Conservation (phyloP, 2,888 invertebrate species). For the Phengaris arion region DNA sequence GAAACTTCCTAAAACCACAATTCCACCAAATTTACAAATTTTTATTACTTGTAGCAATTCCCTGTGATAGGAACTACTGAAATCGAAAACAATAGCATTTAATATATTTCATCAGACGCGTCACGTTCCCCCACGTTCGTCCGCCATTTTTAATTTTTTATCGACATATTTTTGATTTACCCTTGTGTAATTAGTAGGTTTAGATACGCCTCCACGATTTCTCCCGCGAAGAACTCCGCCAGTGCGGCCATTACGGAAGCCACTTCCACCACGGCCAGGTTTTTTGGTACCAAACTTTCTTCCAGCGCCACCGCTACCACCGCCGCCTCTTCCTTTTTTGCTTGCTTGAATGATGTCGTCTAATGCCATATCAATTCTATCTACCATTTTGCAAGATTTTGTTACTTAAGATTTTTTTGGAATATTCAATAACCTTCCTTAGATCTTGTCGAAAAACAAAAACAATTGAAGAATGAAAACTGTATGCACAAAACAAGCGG, state of each 20-base stretch:
- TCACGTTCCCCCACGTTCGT: constrained; percentile 62
- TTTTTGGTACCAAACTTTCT: constrained; percentile 67
- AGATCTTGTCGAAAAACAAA: neutral
- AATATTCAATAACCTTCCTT: neutral
- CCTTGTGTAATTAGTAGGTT: constrained; percentile 83
- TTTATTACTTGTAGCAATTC: neutral
- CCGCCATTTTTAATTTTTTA: constrained; percentile 60
- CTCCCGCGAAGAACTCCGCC: constrained; percentile 84
- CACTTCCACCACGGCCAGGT: constrained; percentile 66
- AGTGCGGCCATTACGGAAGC: constrained; percentile 76
- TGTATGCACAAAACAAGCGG: neutral
- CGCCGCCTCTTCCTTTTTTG: constrained; percentile 81
- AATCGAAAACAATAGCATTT: constrained; percentile 11
- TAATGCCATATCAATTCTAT: constrained; percentile 97
- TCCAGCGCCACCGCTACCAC: constrained; percentile 80
- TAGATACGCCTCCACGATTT: constrained; percentile 84
- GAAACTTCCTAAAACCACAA: neutral
- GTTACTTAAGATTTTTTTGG: neutral
- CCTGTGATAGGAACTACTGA: constrained; percentile 1
- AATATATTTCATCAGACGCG: constrained; percentile 50
- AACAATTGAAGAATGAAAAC: neutral
- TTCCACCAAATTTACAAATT: constrained; percentile 8
- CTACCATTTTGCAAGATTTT: constrained; percentile 84
- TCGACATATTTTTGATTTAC: constrained; percentile 70
- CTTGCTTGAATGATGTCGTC: constrained; percentile 97